Evolutionary conservation across 1,140 invertebrate species (phyloP), one percentile per base, ranked within the genome.

Genomic region (Uloborus diversus): DNA sequence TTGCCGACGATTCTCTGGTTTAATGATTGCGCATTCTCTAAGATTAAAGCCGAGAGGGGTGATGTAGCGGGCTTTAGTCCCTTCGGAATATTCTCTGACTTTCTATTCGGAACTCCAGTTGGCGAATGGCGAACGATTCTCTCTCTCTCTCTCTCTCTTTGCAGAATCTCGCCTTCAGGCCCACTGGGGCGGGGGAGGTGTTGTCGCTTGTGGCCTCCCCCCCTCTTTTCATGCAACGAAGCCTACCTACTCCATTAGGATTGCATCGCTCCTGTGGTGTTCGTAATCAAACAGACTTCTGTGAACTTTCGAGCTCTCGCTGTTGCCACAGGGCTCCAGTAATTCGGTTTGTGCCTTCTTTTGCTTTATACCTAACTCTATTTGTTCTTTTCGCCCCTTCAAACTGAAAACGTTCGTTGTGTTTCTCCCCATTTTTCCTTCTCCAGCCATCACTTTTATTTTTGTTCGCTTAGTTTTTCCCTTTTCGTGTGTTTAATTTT

Each of bases 231-330:
- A 42, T 42, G 37, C 30, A 53, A 30, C 30, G 56, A 47, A 61
- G 53, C 33, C 25, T n/a, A n/a, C n/a, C 20, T 75, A 42, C 71
- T 75, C 71, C 71, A 75, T 75, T 75, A 75, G 71, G 59, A 33
- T 20, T 59, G 68, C 33, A n/a, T 71, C 68, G 23, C 68, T 71
- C 68, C 68, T 64, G 30, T 75, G 59, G 71, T 75, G 71, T 75
- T 75, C 28, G 71, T 64, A 75, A 75, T 75, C 71, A 75, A 75
- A 75, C 71, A 75, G 71, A 51, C 69, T 73, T 73, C 69, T 73
- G 69, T 73, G 69, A 73, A 73, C 69, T 73, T 73, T 73, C 69
- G 69, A 61, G 69, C 69, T n/a, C 69, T 9, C 3, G 23, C 51
- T 57, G 47, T 73, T 59, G 69, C 69, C 69, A 37, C n/a, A 61